A percentile compares a stretch with the other conserved stretches of the same genome.
These are phyloP conservation scores for Hippotragus niger DNA, from an alignment of 2,113 vertebrate genomes.

Conservation along the genomic window DNA sequence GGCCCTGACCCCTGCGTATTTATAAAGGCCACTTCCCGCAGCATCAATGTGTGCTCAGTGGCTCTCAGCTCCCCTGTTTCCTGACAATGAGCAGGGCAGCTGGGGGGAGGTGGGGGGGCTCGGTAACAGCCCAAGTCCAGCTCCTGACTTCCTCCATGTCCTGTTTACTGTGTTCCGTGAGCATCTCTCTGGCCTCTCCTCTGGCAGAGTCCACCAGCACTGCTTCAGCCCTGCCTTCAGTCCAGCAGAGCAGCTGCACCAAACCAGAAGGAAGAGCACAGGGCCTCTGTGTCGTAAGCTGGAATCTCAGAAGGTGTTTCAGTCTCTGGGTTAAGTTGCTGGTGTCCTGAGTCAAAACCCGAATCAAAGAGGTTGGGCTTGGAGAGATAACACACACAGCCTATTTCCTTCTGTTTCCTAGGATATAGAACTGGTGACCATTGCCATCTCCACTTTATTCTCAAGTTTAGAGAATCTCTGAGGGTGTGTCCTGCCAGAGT, in stretches of 20 bases:
- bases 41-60: constrained; percentile 77
- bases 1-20: constrained; percentile 84
- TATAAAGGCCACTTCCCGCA: constrained; percentile 81
- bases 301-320: not conserved
- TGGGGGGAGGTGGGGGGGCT: not conserved
- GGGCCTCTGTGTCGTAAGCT: no score
- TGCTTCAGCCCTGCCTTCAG: not conserved
- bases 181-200: constrained; percentile 49
- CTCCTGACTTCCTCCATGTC: constrained; percentile 81
- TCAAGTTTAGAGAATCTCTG: not conserved
- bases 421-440: not conserved
- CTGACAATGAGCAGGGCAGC: constrained; percentile 57
- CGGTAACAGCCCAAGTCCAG: constrained; percentile 56
- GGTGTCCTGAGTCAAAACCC: not conserved
- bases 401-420: not conserved
- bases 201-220: not conserved
- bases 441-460: not conserved
- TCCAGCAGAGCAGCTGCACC: not conserved
- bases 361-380: not conserved
- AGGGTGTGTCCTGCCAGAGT: not conserved
- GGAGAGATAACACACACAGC: not conserved
- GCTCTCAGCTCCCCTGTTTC: constrained; percentile 66
- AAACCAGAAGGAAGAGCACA: not conserved
- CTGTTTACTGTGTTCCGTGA: constrained; percentile 80
- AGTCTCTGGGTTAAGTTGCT: not conserved